Base-by-base conservation (phyloP, 2,113 vertebrate genomes). In the Eleginops maclovinus region DNA sequence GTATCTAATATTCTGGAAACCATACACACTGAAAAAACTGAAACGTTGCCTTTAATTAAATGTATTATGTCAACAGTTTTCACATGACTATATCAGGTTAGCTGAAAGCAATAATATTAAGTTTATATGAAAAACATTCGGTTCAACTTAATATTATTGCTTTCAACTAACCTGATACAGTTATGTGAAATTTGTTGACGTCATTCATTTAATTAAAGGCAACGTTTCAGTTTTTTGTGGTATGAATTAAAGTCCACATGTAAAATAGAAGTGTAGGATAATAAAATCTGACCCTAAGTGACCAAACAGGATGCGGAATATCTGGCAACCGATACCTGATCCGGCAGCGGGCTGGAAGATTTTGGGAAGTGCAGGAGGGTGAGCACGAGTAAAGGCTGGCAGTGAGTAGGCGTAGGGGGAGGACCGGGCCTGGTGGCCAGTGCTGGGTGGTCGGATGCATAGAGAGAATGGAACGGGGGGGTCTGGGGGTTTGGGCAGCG, bases 351-450 rank as follows among this genome's bases (percentile, higher is more conserved):
- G 91, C 83, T 93, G 93, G 91, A 95, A 95, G 92, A 95, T 94
- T 94, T 92, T 93, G n/a, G 94, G 93, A 63, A 94, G 91, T 19
- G 78, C 91, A 53, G 94, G 94, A 53, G 93, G 93, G 81, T 94
- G 94, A 71, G 92, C 77, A 0, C 75, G 89, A 1, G 56, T 10
- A 72, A 94, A 94, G 61, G 93, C 89, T 9, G 93, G 93, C 50
- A 92, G 22, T 51, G 89, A 83, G 77, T 90, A 90, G 89, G 84
- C 82, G 54, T 90, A 88, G 13, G 55, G 80, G 43, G 94, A 82
- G 24, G 89, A 79, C 9, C 64, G 90, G 7, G 77, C 54, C 66
- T 69, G 81, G 21, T 84, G 83, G 59, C 74, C 55, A 22, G 56
- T 31, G 40, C 51, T 61, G 0, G 55, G 64, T 9, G 79, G 55